Base-by-base conservation (phyloP, 2,797 vertebrate genomes). In the Lacerta agilis region DNA sequence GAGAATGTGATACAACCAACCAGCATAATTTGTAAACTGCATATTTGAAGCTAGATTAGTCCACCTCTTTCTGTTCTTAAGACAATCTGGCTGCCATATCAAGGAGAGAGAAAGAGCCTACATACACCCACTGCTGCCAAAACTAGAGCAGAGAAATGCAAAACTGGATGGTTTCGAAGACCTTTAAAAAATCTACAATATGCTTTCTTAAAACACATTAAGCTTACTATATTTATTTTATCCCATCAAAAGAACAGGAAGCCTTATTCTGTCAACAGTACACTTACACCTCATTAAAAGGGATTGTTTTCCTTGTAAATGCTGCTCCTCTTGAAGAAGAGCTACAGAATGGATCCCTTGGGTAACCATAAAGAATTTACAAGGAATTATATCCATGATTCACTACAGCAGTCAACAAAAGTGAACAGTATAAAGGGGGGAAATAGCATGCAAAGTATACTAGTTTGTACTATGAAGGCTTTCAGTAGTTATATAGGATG, bases 361-460 rank as follows among this genome's bases (percentile, higher is more conserved):
- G 71, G 69, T 0, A 88, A 79, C 77, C 85, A 81, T 85, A 89
- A 77, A 17, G 80, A 88, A 23, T 90, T 89, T 61, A 78, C 49
- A 23, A 85, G 41, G 86, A 92, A 89, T 0, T 2, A 83, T 83
- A 82, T 87, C 75, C 43, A 13, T 90, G 49, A 79, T 0, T 0
- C 78, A 87, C 55, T 88, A 76, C 83, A 89, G 81, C 76, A 88
- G 83, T 80, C 0, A 85, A 79, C 36, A 90, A 90, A 92, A 87
- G 88, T 85, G 77, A 91, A 93, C 93, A 87, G 55, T 15, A 2
- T 77, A 84, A 88, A 83, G 86, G 89, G 61, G 20, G 72, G 89
- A 83, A 92, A 89, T 55, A 81, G 38, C 25, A 64, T 18, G 4
- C 10, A 61, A 81, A 81, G 15, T 4, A 41, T 45, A 71, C 25